Evolutionary conservation across 2,888 invertebrate species (phyloP), one percentile per base, ranked within the genome.

Genomic region (Portevinia maculata): DNA sequence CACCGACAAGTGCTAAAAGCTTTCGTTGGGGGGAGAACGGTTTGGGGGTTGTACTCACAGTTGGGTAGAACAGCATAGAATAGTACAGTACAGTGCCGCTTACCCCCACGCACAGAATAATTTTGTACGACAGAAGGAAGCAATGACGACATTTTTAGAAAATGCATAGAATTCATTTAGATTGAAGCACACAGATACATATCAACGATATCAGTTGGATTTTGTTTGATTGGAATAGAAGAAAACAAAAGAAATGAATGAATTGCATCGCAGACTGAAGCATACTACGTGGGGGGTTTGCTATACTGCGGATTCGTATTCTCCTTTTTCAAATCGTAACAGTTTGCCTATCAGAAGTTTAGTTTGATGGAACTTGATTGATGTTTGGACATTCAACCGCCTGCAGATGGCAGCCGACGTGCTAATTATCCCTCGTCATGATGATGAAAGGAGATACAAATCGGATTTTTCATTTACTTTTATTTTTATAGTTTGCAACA

Each of bases 121-220:
- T n/a, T 39, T n/a, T 34, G 19, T 15, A 34, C 50, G 60, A 65
- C 50, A 75, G 65, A 71, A 76, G 71, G 71, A 83, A 83, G 46
- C 67, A 59, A 67, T 83, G 83, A 83, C 83, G 83, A 83, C 83
- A 83, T 60, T 78, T 78, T 65, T 71, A 67, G 76, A 83, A 78
- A 71, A 83, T 83, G 71, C 71, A 83, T 67, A 67, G 65, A 83
- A 83, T 71, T 78, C 57, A 52, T 41, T 53, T 78, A 55, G 76
- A 78, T 83, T 83, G 81, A 81, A 76, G 60, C 70, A 15, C 34
- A 69, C 55, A n/a, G n/a, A 57, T 5, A 24, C 24, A 24, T 24
- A 24, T 2, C 24, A n/a, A n/a, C n/a, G 74, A 69, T 57, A 57
- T 17, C 28, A 28, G 50, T 37, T 9, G 59, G 52, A 59, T 53